Evolutionary conservation across 2,888 invertebrate genomes (phyloP), one percentile per base, ranked within the genome.

Genomic region (Morinoia aosen): DNA sequence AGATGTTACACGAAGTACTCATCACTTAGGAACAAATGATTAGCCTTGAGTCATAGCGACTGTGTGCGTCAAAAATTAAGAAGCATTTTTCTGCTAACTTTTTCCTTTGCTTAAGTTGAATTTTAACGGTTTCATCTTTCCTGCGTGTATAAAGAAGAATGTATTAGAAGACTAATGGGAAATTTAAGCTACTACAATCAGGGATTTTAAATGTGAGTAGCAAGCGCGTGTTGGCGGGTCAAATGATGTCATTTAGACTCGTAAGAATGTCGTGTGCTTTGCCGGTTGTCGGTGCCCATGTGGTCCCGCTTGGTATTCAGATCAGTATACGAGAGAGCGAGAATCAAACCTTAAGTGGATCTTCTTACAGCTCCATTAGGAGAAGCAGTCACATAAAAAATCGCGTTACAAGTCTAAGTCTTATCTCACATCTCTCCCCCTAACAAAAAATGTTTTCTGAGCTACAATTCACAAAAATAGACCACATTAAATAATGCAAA

Each of bases 211-310:
- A 8, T 76, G 76, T 33, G 76, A 76, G 76, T 33, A 76, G 76
- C 76, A 76, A 33, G 33, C 76, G 76, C 76, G 76, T 76, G 76
- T 76, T 76, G 25, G 76, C 76, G 25, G 25, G 76, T 33, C 76
- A 76, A 76, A 76, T 76, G 76, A 76, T 76, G 33, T 76, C 33
- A 76, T 76, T 76, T 0, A 76, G 76, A 25, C 19, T 76, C 76
- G 76, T 76, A 76, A 76, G 76, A 76, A 76, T 76, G 76, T 76
- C 76, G 76, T 33, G 33, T 76, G 76, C 76, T 76, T 76, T 76
- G 76, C 25, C 76, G 76, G 33, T 33, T 76, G 76, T 76, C 76
- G 76, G 33, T 33, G 76, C 25, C 76, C 76, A 76, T 76, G 76
- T 33, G 10, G 76, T 33, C 33, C 8, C 76, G 25, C 76, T 76